Base-by-base conservation (phyloP, 2,113 vertebrate genomes). In the Cyprinodon brontotheroides region DNA sequence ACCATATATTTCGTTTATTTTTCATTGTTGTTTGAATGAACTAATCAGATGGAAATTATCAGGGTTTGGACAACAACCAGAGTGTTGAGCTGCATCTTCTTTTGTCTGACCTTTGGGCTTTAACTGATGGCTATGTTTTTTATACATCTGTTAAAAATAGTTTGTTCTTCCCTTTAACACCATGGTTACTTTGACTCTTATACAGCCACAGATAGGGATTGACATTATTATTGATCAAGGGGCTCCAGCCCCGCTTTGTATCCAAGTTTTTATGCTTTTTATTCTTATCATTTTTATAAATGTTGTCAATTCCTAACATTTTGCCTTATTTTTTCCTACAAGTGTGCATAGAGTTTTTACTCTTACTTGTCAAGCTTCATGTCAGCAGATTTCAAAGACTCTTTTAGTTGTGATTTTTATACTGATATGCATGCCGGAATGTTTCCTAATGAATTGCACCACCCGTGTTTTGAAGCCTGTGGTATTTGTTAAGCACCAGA, bases 231-330 rank as follows among this genome's bases (percentile, higher is more conserved):
- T 53, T 53, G 15, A 53, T 53, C 48, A 17, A 6, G 15, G 48
- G 20, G 20, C 48, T 17, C 5, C 15, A 14, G 48, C 6, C 20
- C 48, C 48, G 8, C 48, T 53, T 50, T 50, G 12, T 50, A 41
- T 41, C 41, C 41, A 41, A 41, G 9, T 9, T 6, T 41, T 41
- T 41, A 41, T 29, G 29, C 29, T 29, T 29, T 50, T 53, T 53
- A 50, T 74, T 71, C 40, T 65, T 22, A 60, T 59, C 29, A 63
- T 2, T 78, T 68, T 68, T 17, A 68, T 14, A 1, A 50, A 17
- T 3, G 13, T 67, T 64, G 10, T 53, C 3, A 0, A 22, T 17
- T 62, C 61, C 13, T 39, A 36, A 3, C 5, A 20, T 50, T 14
- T 53, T 20, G 13, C 20, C 5, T 53, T 53, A 53, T 8, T 53